phyloP scores from a whole-genome alignment of 2,113 vertebrate species.

The Mesitornis unicolor region DNA sequence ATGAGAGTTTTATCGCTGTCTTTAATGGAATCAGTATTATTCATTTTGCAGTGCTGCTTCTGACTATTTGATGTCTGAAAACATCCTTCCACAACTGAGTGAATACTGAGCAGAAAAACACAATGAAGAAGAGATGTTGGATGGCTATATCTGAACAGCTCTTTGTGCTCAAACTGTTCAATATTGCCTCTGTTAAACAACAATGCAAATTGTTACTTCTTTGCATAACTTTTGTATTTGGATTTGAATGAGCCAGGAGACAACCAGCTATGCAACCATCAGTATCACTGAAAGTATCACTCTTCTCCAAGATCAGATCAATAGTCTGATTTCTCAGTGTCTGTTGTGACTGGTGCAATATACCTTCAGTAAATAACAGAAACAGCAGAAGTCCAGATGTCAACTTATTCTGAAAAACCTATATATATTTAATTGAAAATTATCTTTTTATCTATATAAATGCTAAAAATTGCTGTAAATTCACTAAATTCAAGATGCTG shows the following conservation, averaged over 20 bases:
- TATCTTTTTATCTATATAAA: not conserved
- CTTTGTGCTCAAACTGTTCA: not conserved
- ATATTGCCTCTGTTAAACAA: not conserved
- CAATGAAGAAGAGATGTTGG: not conserved
- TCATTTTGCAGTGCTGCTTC: not conserved
- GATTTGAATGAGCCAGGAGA: not conserved
- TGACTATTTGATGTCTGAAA: not conserved
- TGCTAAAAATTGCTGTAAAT: not conserved
- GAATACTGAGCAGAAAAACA: not conserved
- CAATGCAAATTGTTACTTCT: not conserved
- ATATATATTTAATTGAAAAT: not conserved
- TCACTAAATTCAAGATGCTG: not conserved
- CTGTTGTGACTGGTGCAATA: not conserved
- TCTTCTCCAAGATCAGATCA: not conserved
- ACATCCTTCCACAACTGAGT: not conserved
- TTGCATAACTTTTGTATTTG: not conserved
- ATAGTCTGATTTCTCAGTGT: not conserved
- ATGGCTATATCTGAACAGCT: not conserved
- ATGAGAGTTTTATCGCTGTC: not conserved
- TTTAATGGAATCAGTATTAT: not conserved
- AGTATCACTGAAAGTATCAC: not conserved
- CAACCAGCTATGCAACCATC: not conserved
- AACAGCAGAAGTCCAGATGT: not conserved
- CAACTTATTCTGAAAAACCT: not conserved
- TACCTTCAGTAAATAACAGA: not conserved